A percentile compares a stretch with the other conserved stretches of the same genome.
Evolutionary conservation across 2,888 invertebrate genomes (phyloP).

Genomic region (Drosophila paucipuncta): DNA sequence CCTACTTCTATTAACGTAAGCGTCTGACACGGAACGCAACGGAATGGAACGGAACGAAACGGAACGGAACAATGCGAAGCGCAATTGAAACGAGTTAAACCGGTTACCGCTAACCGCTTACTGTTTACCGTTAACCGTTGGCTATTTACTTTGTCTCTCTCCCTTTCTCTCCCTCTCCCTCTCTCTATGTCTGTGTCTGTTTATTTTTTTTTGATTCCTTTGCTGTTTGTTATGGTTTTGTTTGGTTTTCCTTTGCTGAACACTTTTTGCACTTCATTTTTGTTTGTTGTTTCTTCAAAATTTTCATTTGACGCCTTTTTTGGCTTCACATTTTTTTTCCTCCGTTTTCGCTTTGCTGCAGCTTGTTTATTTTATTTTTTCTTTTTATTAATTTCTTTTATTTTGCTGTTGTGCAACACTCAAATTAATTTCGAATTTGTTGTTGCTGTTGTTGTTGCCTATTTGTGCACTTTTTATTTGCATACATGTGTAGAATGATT

Average conservation of each 20-base stretch:
- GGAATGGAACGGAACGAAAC: conserved; percentile 19
- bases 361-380: conserved; percentile 5
- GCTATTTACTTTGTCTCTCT: conserved; percentile 13
- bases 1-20: background rate
- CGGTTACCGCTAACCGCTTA: conserved; percentile 11
- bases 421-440: conserved; percentile 72
- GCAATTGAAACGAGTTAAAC: conserved; percentile 6
- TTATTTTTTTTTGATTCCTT: background rate
- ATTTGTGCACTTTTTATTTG: conserved; percentile 61
- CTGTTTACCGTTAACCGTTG: conserved; percentile 10
- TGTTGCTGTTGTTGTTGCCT: conserved; percentile 30
- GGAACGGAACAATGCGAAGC: conserved; percentile 2
- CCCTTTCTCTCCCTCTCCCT: conserved; percentile 9
- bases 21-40: conserved; percentile 15
- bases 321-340: conserved; percentile 18
- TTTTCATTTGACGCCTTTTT: conserved; percentile 37
- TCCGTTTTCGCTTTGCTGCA: background rate
- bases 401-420: conserved; percentile 65
- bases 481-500: conserved; percentile 63
- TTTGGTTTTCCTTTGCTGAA: conserved; percentile 42
- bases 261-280: conserved; percentile 78
- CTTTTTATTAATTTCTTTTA: conserved; percentile 11
- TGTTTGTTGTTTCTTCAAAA: conserved; percentile 18
- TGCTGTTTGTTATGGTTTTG: conserved; percentile 17
- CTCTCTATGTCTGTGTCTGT: background rate